phyloP scores from a whole-genome alignment of 2,888 invertebrate species.

The Acleris laterana region DNA sequence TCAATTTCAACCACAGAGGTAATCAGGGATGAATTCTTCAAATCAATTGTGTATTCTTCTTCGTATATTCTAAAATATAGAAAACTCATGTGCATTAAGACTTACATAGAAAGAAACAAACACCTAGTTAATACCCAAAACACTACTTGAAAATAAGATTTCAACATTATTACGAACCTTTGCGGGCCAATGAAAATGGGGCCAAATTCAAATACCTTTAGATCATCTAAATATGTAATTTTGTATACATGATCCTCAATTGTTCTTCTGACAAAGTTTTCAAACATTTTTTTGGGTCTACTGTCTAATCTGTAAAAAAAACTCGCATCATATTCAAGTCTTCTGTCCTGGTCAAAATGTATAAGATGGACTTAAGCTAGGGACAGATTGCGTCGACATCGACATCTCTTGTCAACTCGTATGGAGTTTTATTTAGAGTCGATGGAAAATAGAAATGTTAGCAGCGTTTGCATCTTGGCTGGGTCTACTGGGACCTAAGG shows the following conservation, averaged over 20 bases:
- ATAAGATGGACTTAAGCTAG: no score
- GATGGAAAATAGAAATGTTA: no score
- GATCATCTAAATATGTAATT: conserved; percentile 72
- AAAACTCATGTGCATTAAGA: no score
- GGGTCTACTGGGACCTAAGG: no score
- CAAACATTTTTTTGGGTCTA: conserved; percentile 79
- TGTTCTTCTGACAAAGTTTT: conserved; percentile 70
- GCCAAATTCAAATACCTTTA: conserved; percentile 74
- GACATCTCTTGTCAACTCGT: no score
- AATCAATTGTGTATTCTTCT: conserved; percentile 74
- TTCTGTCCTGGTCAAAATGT: no score
- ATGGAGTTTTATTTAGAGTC: no score
- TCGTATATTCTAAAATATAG: conserved; percentile 66
- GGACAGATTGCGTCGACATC: no score
- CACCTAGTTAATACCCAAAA: no score
- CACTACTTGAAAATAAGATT: neutral
- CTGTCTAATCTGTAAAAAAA: conserved; percentile 66
- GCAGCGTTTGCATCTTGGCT: no score
- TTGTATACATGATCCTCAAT: conserved; percentile 69
- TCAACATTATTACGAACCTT: conserved; percentile 50
- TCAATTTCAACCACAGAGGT: conserved; percentile 74
- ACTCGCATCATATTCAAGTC: no score
- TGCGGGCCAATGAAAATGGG: conserved; percentile 71
- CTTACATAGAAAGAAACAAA: no score
- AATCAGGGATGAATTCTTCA: conserved; percentile 83